phyloP scores from a whole-genome alignment of 1,140 invertebrate species.

The Drosophila cardini region DNA sequence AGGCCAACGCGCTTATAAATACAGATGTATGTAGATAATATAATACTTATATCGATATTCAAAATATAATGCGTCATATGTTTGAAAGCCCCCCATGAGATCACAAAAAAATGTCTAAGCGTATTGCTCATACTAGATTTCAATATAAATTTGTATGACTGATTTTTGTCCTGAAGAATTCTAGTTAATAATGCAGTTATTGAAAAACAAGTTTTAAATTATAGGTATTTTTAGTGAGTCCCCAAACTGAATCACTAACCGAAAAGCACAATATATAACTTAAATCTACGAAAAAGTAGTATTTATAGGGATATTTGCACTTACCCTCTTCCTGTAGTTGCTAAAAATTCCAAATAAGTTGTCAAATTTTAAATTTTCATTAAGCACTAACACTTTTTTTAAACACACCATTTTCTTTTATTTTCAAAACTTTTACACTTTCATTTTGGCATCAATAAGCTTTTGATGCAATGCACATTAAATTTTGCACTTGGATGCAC shows the following conservation, averaged over 20 bases:
- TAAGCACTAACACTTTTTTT: constrained; percentile 37
- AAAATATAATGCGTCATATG: constrained; percentile 59
- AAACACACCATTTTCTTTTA: constrained; percentile 29
- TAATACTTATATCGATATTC: constrained; percentile 14
- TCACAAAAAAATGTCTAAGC: not conserved
- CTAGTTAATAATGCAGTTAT: not conserved
- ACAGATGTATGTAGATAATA: constrained; percentile 18
- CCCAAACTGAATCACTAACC: not conserved
- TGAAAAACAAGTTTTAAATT: constrained; percentile 1
- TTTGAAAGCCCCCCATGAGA: constrained; percentile 15
- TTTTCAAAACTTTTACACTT: constrained; percentile 26
- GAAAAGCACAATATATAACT: too few relatives aligned
- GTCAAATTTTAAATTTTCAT: constrained; percentile 31
- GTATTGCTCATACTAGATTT: constrained; percentile 36
- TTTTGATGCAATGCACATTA: not conserved
- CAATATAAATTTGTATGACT: constrained; percentile 27
- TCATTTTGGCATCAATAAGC: constrained; percentile 1
- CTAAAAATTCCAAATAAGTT: not conserved
- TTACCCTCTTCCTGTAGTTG: not conserved
- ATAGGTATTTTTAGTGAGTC: not conserved
- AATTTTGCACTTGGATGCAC: constrained; percentile 7
- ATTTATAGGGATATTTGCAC: not conserved
- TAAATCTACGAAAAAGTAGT: not conserved
- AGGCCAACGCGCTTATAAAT: constrained; percentile 42
- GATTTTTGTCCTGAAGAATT: constrained; percentile 11